Percentiles rank a stretch among this genome's conserved stretches.
Conservation (phyloP, 2,113 vertebrate genomes). For the Tyto alba region DNA sequence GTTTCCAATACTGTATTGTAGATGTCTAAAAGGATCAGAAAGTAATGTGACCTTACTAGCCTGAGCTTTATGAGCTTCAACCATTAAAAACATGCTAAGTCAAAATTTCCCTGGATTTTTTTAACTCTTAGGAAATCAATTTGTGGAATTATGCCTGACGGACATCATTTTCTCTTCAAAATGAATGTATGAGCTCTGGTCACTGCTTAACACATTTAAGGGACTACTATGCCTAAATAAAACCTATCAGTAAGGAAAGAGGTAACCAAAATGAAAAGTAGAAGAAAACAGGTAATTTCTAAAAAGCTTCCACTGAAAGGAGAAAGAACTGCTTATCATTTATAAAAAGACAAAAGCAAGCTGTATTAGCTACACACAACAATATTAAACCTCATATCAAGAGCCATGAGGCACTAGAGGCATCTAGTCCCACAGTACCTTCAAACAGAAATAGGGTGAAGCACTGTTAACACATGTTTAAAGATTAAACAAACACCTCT, state of each 20-base stretch:
- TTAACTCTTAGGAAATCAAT: background rate
- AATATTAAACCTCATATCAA: background rate
- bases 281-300: background rate
- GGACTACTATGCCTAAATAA: background rate
- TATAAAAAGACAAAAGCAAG: background rate
- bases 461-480: background rate
- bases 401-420: background rate
- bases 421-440: background rate
- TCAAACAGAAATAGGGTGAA: background rate
- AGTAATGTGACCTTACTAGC: background rate
- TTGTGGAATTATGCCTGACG: fast-evolving
- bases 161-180: background rate
- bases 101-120: background rate
- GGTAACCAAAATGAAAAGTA: background rate
- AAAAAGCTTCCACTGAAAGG: background rate
- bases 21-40: background rate
- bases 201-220: background rate
- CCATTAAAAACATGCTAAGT: background rate
- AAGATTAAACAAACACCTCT: background rate
- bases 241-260: background rate
- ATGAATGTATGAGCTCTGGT: background rate
- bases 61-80: background rate
- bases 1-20: background rate
- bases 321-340: background rate
- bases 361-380: background rate